Base-by-base conservation (phyloP, 2,888 invertebrate species). In the Chymomyza caudatula region DNA sequence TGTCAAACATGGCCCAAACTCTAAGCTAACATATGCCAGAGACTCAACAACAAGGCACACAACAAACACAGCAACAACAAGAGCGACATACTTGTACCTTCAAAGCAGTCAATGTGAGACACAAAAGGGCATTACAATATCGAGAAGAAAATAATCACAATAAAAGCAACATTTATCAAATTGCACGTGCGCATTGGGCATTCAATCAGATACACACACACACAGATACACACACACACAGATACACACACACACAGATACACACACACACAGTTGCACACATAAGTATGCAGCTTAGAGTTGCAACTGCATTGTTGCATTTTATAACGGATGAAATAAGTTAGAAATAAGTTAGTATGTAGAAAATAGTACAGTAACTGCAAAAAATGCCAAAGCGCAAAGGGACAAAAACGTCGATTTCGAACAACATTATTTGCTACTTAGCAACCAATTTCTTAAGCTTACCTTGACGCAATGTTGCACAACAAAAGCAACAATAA, bases 151-250 rank as follows among this genome's bases (percentile, higher is more conserved):
- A 53, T 53, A 53, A 53, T 53, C 53, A n/a, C 53, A 53, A 53
- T 53, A 53, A 53, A 53, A 53, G 58, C 25, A 23, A 58, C 44
- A 58, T 47, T 58, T 47, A 58, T 58, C 47, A 29, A 58, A 58
- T 8, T 47, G 58, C 47, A 58, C 58, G 58, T 58, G 58, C 47
- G 19, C 47, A 47, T 47, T 19, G 47, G 47, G 47, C 47, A 53
- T 19, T 51, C 51, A 51, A 22, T 19, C 51, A 51, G 22, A 13
- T 15, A 47, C 44, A 44, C 4, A 17, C 17, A 19, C 2, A 6
- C 17, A 17, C 5, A 47, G 3, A 19, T 6, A 19, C 15, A 17
- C 1, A 44, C 3, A 8, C 15, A 17, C 15, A 19, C 47, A 17
- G 51, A 51, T 8, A 17, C 51, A 51, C 20, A 20, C 22, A 51